Evolutionary conservation across 1,140 invertebrate species (phyloP).

Genomic region (Holcopasites calliopsidis): DNA sequence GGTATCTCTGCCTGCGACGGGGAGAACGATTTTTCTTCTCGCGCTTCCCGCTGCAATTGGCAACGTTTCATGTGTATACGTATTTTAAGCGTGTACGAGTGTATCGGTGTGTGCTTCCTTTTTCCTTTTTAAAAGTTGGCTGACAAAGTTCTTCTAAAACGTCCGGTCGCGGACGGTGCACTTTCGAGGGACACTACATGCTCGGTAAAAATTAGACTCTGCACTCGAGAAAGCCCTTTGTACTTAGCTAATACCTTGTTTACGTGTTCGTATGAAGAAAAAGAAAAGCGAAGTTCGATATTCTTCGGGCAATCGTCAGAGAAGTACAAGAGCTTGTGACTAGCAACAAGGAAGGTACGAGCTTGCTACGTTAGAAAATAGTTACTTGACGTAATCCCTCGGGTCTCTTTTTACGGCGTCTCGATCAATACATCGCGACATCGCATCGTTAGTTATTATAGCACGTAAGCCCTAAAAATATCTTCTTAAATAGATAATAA

Average conservation of each 20-base stretch:
- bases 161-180: slow-evolving; percentile 43
- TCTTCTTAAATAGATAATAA: slow-evolving; percentile 22
- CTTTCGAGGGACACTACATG: slow-evolving; percentile 16
- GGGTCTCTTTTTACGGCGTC: slow-evolving; percentile 9
- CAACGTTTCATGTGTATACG: neutral
- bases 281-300: neutral
- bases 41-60: neutral
- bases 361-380: slow-evolving; percentile 19
- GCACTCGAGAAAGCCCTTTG: slow-evolving; percentile 43
- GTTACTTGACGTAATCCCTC: slow-evolving; percentile 44
- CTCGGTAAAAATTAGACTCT: slow-evolving; percentile 35
- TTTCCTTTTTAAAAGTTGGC: neutral
- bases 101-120: neutral
- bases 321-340: slow-evolving; percentile 53
- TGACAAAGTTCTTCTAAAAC: slow-evolving; percentile 25
- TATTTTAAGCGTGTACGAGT: neutral
- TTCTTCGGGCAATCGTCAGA: slow-evolving; percentile 30
- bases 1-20: neutral
- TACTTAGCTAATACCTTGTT: slow-evolving; percentile 42
- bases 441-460: slow-evolving; percentile 1
- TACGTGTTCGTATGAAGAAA: slow-evolving; percentile 3
- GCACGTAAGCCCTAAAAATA: slow-evolving; percentile 38
- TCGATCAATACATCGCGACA: slow-evolving; percentile 22
- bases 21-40: no score
- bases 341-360: slow-evolving; percentile 42